Conservation (phyloP, 2,113 vertebrate species). For the Tetrao urogallus region DNA sequence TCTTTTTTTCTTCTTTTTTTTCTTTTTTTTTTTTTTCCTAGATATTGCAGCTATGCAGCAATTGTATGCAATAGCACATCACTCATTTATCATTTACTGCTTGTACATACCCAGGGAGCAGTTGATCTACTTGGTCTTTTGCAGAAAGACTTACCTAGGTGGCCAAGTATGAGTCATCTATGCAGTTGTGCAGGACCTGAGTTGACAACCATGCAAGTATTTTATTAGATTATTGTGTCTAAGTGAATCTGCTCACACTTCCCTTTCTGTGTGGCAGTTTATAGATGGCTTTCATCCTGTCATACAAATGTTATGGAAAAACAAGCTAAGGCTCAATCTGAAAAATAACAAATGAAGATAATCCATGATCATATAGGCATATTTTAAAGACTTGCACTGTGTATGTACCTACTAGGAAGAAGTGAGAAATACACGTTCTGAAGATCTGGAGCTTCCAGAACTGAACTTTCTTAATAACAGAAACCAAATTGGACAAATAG, state of each 20-base stretch:
- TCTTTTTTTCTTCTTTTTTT: not conserved
- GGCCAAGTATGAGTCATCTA: not conserved
- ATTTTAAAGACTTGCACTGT: not conserved
- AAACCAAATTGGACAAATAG: not conserved
- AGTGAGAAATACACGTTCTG: not conserved
- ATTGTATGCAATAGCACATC: not conserved
- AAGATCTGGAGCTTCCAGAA: not conserved
- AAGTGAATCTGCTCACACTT: not conserved
- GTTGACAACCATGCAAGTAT: not conserved
- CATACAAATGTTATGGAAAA: not conserved
- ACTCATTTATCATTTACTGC: constrained; percentile 27
- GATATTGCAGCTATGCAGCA: not conserved
- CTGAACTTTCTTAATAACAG: not conserved
- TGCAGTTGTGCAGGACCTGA: not conserved
- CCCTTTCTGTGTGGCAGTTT: not conserved
- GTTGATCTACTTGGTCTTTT: not conserved
- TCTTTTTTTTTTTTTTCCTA: not conserved
- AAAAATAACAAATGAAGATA: not conserved
- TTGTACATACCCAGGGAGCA: not conserved
- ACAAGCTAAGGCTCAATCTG: not conserved
- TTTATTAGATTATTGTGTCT: not conserved
- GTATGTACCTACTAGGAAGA: not conserved
- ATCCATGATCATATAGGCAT: not conserved
- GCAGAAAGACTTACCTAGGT: not conserved
- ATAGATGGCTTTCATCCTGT: not conserved